These are phyloP conservation scores for Cricetomys ansorgei DNA, from an alignment of 2,113 vertebrate species.

Conservation along the genomic window DNA sequence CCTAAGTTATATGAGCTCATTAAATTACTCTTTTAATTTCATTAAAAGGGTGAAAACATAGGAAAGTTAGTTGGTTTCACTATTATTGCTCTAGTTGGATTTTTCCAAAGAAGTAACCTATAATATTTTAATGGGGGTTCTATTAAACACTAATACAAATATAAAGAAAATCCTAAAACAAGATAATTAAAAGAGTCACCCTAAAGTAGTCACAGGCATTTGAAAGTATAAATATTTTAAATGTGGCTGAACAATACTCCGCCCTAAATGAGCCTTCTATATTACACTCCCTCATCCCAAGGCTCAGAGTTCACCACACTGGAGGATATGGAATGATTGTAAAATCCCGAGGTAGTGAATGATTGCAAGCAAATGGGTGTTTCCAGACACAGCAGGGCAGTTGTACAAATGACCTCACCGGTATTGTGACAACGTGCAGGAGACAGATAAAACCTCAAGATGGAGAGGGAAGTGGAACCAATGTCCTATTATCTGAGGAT, in stretches of 20 bases:
- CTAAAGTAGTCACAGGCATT: not conserved
- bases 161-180: not conserved
- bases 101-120: not conserved
- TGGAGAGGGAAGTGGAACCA: not conserved
- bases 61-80: not conserved
- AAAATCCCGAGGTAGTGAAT: not conserved
- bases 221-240: not conserved
- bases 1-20: not conserved
- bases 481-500: not conserved
- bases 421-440: not conserved
- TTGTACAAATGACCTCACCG: not conserved
- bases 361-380: not conserved
- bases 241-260: not conserved
- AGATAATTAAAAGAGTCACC: not conserved
- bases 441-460: not conserved
- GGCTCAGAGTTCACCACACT: not conserved
- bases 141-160: not conserved
- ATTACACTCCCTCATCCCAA: not conserved
- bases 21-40: not conserved
- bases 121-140: not conserved
- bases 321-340: not conserved
- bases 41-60: not conserved
- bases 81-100: not conserved
- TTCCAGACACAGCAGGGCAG: not conserved
- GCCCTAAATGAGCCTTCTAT: not conserved